Base-by-base conservation (phyloP, 2,888 invertebrate species). In the Hipparchia sbordonii region DNA sequence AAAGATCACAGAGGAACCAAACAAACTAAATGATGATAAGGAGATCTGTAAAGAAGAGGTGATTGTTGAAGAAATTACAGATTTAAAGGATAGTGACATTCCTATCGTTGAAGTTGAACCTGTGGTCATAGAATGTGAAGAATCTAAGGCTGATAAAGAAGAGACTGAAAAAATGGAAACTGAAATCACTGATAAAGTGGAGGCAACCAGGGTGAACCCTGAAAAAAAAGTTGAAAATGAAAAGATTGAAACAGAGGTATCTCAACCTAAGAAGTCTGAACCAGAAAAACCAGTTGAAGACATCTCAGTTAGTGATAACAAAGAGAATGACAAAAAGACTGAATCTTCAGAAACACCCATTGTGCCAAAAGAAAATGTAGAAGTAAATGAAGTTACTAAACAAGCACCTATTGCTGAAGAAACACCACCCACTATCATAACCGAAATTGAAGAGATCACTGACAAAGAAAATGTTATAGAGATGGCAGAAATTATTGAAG, bases 391-490 rank as follows among this genome's bases (percentile, higher is more conserved):
- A 57, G 61, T 73, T 6, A 77, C 77, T 23, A 78, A 78, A 23
- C 75, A 73, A 56, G 74, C 72, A 33, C 74, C 85, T 62, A 80
- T 80, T 48, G 77, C 81, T 1, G 86, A 87, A 79, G 83, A 86
- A 77, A 84, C 82, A 12, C 76, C 84, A 56, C 79, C 87, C 72
- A 73, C 79, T 68, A 78, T 84, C 52, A 79, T 88, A 33, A 88
- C 89, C 23, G 89, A 89, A 82, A 88, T 92, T 45, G 86, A 89
- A 77, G 91, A 92, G 70, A 80, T 91, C 56, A 83, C 88, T 5
- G 87, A 91, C 8, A 87, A 88, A 75, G 82, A 86, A 74, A 81
- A 78, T 73, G 71, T 88, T 0, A 79, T 78, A n/a, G 89, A 89
- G 70, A 87, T 81, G 6, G 83, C 82, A 5, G 89, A 91, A 73